phyloP scores from a whole-genome alignment of 1,140 invertebrate species.

The Drosophila miranda region DNA sequence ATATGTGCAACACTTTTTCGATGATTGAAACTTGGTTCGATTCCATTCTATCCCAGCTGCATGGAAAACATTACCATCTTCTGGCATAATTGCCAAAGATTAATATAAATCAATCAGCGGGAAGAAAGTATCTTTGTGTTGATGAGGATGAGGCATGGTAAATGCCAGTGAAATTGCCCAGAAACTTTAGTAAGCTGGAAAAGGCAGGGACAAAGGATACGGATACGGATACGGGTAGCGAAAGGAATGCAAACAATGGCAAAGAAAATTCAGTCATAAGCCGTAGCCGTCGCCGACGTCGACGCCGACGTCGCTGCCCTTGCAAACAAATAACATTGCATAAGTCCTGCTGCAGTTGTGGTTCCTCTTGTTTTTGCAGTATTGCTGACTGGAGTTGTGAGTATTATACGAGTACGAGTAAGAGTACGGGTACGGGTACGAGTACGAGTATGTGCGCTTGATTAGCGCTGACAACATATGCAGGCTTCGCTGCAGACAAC shows the following conservation, averaged over 20 bases:
- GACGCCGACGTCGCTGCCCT: slow-evolving; percentile 34
- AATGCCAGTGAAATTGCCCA: slow-evolving; percentile 71
- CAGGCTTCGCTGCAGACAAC: slow-evolving; percentile 51
- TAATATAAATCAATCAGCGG: slow-evolving; percentile 73
- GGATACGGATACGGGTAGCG: slow-evolving; percentile 5
- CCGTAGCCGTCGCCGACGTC: slow-evolving; percentile 35
- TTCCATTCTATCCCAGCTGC: neutral
- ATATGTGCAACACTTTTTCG: no score
- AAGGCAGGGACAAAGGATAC: neutral
- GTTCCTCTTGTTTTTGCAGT: slow-evolving; percentile 36
- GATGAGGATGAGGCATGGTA: slow-evolving; percentile 13
- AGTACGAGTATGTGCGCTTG: slow-evolving; percentile 63
- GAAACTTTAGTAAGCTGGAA: slow-evolving; percentile 29
- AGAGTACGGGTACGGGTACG: slow-evolving; percentile 13
- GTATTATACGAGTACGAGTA: slow-evolving; percentile 69
- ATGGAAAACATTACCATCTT: slow-evolving; percentile 23
- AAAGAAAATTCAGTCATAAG: slow-evolving; percentile 28
- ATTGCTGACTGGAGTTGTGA: slow-evolving; percentile 27
- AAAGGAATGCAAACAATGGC: slow-evolving; percentile 66
- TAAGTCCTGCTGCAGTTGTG: slow-evolving; percentile 60
- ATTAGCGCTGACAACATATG: slow-evolving; percentile 79
- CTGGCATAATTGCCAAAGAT: slow-evolving; percentile 61
- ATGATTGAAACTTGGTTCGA: no score
- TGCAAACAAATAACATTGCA: slow-evolving; percentile 75
- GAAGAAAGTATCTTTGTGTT: slow-evolving; percentile 16